These are phyloP conservation scores for Danio rerio DNA, from an alignment of 2,113 vertebrate genomes.

Conservation along the genomic window DNA sequence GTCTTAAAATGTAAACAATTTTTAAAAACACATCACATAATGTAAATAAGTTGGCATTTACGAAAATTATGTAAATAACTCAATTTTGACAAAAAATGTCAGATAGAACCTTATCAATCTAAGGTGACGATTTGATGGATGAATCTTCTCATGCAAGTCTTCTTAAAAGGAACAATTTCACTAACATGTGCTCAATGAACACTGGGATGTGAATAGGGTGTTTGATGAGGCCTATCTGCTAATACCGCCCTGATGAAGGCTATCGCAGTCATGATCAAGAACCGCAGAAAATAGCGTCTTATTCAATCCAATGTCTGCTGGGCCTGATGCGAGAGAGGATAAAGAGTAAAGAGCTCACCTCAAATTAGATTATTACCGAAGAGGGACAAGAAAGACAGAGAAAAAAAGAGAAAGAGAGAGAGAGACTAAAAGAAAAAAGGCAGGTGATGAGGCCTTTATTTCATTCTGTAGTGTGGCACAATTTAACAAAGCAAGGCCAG, in stretches of 20 bases:
- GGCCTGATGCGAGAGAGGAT: constrained; percentile 5
- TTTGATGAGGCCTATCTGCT: background rate
- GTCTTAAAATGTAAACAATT: too few species aligned
- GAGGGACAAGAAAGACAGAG: constrained; percentile 11
- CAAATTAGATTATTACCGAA: constrained; percentile 46
- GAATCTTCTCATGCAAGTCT: background rate
- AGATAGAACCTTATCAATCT: too few species aligned
- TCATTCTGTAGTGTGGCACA: background rate
- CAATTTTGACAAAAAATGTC: too few species aligned
- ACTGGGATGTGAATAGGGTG: constrained; percentile 10
- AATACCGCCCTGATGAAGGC: background rate
- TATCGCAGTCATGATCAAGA: constrained; percentile 26
- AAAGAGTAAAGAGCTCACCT: constrained; percentile 43
- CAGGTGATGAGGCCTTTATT: constrained; percentile 41
- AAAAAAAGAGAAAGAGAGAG: constrained; percentile 27
- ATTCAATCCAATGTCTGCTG: constrained; percentile 8
- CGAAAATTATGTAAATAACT: too few species aligned
- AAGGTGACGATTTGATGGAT: too few species aligned
- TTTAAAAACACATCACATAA: too few species aligned
- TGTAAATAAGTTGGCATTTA: too few species aligned
- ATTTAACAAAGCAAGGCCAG: constrained; percentile 35
- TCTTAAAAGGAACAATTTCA: background rate
- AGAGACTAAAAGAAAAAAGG: constrained; percentile 23
- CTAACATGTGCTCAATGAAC: background rate
- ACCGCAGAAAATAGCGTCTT: background rate